Conservation (phyloP, 2,797 vertebrate species). For the Chromobotia macracanthus region DNA sequence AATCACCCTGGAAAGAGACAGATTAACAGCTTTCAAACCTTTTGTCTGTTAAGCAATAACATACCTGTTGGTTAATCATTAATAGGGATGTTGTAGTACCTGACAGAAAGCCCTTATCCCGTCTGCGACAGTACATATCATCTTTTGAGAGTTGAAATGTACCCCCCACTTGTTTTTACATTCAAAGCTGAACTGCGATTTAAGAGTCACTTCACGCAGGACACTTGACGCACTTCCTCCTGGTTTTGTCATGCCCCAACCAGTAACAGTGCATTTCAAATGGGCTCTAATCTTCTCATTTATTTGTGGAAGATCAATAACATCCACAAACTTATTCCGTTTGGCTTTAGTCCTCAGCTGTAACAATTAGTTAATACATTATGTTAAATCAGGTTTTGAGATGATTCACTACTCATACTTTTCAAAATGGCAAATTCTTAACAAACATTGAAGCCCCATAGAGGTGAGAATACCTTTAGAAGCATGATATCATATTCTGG, state of each 20-base stretch:
- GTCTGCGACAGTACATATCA: constrained; percentile 47
- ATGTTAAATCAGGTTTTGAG: neutral
- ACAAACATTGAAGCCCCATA: neutral
- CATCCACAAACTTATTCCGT: constrained; percentile 16
- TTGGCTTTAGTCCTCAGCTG: constrained; percentile 50
- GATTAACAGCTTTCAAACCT: neutral
- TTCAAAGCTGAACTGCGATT: constrained; percentile 23
- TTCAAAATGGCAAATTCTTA: neutral
- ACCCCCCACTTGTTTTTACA: constrained; percentile 30
- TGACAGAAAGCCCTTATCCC: constrained; percentile 53
- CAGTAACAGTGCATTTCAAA: constrained; percentile 49
- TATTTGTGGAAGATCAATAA: constrained; percentile 14
- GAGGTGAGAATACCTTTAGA: constrained; percentile 38
- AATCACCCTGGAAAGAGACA: constrained; percentile 70
- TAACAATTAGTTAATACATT: constrained; percentile 5
- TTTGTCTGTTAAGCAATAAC: neutral
- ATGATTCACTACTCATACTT: neutral
- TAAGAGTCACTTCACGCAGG: constrained; percentile 42
- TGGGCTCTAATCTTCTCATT: neutral
- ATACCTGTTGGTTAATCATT: neutral
- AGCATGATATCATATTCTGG: constrained; percentile 50
- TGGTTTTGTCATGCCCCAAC: constrained; percentile 43
- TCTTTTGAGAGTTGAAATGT: neutral
- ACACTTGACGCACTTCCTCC: neutral
- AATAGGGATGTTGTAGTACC: constrained; percentile 22